phyloP scores from a whole-genome alignment of 2,797 vertebrate species.

The Antrozous pallidus region DNA sequence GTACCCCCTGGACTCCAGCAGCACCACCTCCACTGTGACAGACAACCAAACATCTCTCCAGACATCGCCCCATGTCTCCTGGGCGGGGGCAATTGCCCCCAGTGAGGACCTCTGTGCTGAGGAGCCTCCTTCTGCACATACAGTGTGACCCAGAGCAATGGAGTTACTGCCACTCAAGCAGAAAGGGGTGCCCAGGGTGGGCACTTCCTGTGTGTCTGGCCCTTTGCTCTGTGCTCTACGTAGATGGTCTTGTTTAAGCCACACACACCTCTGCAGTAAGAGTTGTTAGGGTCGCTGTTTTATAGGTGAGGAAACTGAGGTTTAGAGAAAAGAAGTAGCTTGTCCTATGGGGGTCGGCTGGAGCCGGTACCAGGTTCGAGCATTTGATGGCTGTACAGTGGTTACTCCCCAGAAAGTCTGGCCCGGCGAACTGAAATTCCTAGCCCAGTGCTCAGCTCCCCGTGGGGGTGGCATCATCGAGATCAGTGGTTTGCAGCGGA shows the following conservation, averaged over 20 bases:
- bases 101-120: accelerated
- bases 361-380: background rate
- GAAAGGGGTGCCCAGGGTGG: accelerated
- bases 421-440: background rate
- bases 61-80: background rate
- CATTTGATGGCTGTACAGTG: accelerated
- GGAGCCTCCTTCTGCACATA: background rate
- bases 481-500: background rate
- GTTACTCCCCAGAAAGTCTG: background rate
- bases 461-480: accelerated
- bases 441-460: background rate
- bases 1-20: background rate
- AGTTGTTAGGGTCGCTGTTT: background rate
- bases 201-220: accelerated
- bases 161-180: accelerated
- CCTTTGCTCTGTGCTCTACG: accelerated
- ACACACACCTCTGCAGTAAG: accelerated
- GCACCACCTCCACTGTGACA: accelerated
- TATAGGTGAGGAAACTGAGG: background rate
- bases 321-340: background rate
- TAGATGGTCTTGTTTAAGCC: accelerated
- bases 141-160: accelerated
- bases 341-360: background rate
- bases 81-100: background rate
- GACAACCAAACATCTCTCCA: background rate